Evolutionary conservation across 1,140 invertebrate species (phyloP), one percentile per base, ranked within the genome.

Genomic region (Drosophila erecta): DNA sequence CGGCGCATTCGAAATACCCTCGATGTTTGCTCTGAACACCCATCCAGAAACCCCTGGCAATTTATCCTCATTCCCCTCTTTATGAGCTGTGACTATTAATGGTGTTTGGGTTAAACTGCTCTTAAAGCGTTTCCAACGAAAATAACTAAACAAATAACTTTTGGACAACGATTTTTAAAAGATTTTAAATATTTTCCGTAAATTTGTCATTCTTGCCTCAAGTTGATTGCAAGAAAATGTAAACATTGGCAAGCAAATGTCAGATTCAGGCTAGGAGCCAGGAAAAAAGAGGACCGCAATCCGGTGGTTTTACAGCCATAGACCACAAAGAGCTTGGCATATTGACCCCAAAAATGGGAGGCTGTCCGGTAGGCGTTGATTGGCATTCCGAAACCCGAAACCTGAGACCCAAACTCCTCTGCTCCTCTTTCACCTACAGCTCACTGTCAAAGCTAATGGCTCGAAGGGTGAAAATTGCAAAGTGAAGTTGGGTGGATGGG

Each of bases 1-100:
- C 73, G 77, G 79, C 81, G 74, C 77, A 77, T 84, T 76, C 59
- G 15, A 46, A 85, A 77, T 73, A 81, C 49, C 77, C 49, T 40
- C 73, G 50, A 69, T 76, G 60, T 76, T 74, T 53, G 44, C 53
- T 51, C 22, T 57, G 40, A 51, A 67, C 64, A 43, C 64, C 64
- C 64, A 35, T 46, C n/a, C 17, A 70, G 20, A 47, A 33, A 17
- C 40, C 24, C 47, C 38, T 46, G 41, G 38, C 40, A 33, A 30
- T 24, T 50, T 38, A n/a, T 8, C 4, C 27, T 17, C 22, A n/a
- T 43, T 75, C 44, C 47, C 24, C 33, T 33, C 17, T n/a, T 33
- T 50, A 41, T 43, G 50, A 27, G 38, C 50, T 24, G 38, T 62
- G 37, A 51, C 40, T 43, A 49, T 67, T 12, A 20, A 37, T 51